Conservation (phyloP, 2,797 vertebrate species). For the Protonibea diacanthus region DNA sequence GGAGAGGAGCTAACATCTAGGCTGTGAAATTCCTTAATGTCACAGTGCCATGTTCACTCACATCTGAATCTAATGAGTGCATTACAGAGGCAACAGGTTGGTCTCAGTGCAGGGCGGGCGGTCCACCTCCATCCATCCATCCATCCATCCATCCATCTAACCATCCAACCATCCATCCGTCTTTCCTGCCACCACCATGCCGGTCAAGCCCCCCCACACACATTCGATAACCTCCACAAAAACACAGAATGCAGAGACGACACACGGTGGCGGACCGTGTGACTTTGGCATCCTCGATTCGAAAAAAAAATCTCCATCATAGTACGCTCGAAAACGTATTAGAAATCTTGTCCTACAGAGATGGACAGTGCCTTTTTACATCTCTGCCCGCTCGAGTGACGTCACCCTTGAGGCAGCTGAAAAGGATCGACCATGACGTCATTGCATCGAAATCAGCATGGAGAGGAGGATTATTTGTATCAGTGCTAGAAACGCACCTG, state of each 20-base stretch:
- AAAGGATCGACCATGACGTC: conserved; percentile 80
- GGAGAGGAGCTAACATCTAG: conserved; percentile 61
- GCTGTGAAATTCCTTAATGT: conserved; percentile 78
- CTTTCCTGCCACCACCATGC: conserved; percentile 22
- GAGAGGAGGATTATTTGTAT: conserved; percentile 59
- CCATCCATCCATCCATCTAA: background rate
- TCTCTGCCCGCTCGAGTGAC: conserved; percentile 67
- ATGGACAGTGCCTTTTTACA: conserved; percentile 58
- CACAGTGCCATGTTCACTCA: conserved; percentile 78
- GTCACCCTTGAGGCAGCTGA: conserved; percentile 74
- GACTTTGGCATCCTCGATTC: background rate
- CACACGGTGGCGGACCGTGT: conserved; percentile 15
- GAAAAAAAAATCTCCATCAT: background rate
- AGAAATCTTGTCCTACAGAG: conserved; percentile 28
- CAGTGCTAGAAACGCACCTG: conserved; percentile 51
- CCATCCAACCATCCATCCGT: conserved; percentile 38
- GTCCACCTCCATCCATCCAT: conserved; percentile 53
- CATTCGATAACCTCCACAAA: conserved; percentile 32
- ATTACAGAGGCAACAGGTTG: conserved; percentile 82
- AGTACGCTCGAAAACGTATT: background rate
- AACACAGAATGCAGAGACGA: conserved; percentile 24
- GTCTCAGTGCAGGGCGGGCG: conserved; percentile 51
- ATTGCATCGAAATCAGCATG: conserved; percentile 76
- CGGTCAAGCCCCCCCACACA: conserved; percentile 26
- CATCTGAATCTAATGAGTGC: conserved; percentile 74